These are phyloP conservation scores for Hydrotaea cyrtoneurina DNA, from an alignment of 2,888 invertebrate genomes.

Conservation along the genomic window DNA sequence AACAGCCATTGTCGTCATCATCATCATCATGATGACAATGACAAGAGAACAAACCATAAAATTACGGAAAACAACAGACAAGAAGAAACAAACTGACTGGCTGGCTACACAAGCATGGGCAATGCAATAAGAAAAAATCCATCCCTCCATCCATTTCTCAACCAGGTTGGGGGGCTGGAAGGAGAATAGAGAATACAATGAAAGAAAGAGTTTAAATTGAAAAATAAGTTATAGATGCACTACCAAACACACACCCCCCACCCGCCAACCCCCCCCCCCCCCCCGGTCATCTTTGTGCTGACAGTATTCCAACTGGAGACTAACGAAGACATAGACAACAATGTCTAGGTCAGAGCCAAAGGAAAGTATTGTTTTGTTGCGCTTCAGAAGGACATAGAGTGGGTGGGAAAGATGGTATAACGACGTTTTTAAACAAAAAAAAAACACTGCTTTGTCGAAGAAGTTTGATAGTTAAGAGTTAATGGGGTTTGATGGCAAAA, in stretches of 20 bases:
- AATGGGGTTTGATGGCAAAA: conserved; percentile 60
- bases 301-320: neutral
- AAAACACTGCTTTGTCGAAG: conserved; percentile 47
- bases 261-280: neutral
- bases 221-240: conserved; percentile 74
- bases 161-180: conserved; percentile 1
- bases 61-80: conserved; percentile 55
- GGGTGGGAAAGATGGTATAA: neutral
- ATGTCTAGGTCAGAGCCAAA: conserved; percentile 62
- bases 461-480: conserved; percentile 40
- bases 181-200: conserved; percentile 26
- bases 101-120: conserved; percentile 2
- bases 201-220: conserved; percentile 73
- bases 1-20: conserved; percentile 13
- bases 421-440: conserved; percentile 40
- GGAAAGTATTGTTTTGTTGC: neutral
- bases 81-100: neutral
- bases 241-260: neutral
- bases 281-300: no score
- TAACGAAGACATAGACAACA: conserved; percentile 35
- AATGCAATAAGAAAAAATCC: conserved; percentile 35
- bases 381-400: neutral
- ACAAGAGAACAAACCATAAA: conserved; percentile 67
- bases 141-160: conserved; percentile 31
- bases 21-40: conserved; percentile 52